phyloP scores from a whole-genome alignment of 1,140 invertebrate genomes.

The Conus ventricosus region DNA sequence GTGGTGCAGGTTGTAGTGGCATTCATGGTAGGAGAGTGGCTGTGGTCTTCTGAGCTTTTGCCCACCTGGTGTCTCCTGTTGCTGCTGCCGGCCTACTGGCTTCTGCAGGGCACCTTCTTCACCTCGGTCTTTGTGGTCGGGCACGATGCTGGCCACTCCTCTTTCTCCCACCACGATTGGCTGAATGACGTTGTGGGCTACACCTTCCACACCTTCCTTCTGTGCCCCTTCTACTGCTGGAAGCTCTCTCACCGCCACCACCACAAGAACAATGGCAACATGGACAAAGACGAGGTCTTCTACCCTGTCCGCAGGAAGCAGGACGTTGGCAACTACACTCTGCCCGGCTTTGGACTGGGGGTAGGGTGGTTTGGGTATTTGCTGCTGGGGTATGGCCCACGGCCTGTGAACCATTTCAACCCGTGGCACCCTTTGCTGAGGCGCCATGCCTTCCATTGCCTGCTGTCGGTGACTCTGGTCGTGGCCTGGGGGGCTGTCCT shows the following conservation, averaged over 20 bases:
- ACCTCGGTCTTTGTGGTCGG: conserved; percentile 74
- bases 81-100: conserved; percentile 59
- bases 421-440: conserved; percentile 52
- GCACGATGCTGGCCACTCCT: conserved; percentile 75
- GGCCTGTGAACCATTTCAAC: conserved; percentile 62
- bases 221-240: conserved; percentile 68
- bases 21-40: conserved; percentile 50
- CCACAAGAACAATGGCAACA: conserved; percentile 68
- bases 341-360: conserved; percentile 65
- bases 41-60: conserved; percentile 35
- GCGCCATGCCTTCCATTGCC: conserved; percentile 54
- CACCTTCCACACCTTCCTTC: conserved; percentile 59
- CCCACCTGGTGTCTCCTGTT: conserved; percentile 34
- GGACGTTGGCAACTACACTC: conserved; percentile 21
- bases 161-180: conserved; percentile 71
- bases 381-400: conserved; percentile 60
- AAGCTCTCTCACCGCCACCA: conserved; percentile 66
- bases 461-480: conserved; percentile 61
- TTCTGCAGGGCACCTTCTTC: conserved; percentile 72
- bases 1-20: conserved; percentile 57
- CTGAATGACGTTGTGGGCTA: conserved; percentile 64
- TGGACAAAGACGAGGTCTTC: conserved; percentile 69
- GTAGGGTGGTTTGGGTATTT: conserved; percentile 67
- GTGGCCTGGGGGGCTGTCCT: conserved; percentile 58
- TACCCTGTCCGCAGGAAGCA: conserved; percentile 61